Conservation (phyloP, 2,888 invertebrate genomes). For the Pharmacophagus antenor region DNA sequence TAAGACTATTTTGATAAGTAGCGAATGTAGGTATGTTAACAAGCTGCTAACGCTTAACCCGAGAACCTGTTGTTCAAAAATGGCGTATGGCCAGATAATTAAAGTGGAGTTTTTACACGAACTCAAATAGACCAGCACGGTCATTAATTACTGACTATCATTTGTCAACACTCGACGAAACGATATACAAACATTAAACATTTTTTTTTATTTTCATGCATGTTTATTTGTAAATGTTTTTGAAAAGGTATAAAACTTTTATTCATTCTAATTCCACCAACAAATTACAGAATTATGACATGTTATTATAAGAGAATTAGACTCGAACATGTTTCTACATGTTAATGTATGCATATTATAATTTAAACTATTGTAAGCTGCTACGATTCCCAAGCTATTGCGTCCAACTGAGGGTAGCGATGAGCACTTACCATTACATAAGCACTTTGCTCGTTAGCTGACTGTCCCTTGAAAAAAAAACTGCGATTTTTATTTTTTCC, state of each 20-base stretch:
- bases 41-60: slow-evolving; percentile 46
- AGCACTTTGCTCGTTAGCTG: background rate
- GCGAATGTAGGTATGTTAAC: slow-evolving; percentile 54
- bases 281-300: background rate
- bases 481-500: too few relatives aligned
- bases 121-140: slow-evolving; percentile 38
- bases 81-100: slow-evolving; percentile 39
- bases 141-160: slow-evolving; percentile 33
- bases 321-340: background rate
- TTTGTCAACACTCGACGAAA: slow-evolving; percentile 34
- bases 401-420: background rate
- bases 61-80: slow-evolving; percentile 51
- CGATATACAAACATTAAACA: slow-evolving; percentile 6
- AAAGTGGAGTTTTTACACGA: slow-evolving; percentile 41
- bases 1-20: slow-evolving; percentile 69
- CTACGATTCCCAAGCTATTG: background rate
- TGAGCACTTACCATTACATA: background rate
- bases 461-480: background rate
- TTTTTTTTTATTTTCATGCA: slow-evolving; percentile 12
- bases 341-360: background rate
- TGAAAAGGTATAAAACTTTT: background rate
- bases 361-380: background rate
- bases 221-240: too few relatives aligned
- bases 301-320: background rate
- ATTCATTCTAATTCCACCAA: background rate